Base-by-base conservation (phyloP, 2,113 vertebrate genomes). In the Lepisosteus oculatus region DNA sequence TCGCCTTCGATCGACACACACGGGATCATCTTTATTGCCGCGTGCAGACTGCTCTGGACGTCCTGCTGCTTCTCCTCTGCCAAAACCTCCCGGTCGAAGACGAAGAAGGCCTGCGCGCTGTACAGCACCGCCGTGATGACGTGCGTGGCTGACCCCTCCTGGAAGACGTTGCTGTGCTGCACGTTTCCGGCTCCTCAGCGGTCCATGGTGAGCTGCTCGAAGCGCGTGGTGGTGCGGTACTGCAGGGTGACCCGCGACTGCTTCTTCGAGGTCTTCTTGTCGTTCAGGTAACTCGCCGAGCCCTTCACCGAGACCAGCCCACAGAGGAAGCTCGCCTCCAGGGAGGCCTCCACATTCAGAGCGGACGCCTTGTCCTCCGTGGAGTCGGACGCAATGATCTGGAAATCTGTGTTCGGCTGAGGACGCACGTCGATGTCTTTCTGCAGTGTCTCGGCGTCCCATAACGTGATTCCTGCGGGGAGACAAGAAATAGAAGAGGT, bases 211-310 rank as follows among this genome's bases (percentile, higher is more conserved):
- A 82, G 65, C 57, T 82, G 80, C 62, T 79, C 73, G 45, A 77
- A 66, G 8, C 17, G 57, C 6, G 72, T 69, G 12, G 59, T 74
- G 3, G 64, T 41, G 44, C 17, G 64, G 56, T 80, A 85, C 6
- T 80, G 78, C 15, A 85, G 61, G 9, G 80, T 79, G 9, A 81
- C 78, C 47, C 78, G 73, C 29, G 77, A 78, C 51, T 83, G 80
- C 2, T 55, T 57, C n/a, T 67, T 75, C 12, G 81, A 85, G 8
- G 14, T 72, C 73, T 79, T 82, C 17, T 69, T 81, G 45, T 85
- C 69, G 0, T 59, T 72, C n/a, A 83, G 14, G 62, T 75, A 85
- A 3, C 59, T 55, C 51, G 77, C 81, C 0, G 81, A 81, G 0
- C 81, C 83, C 8, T 69, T 73, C 51, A 85, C 66, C 4, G 61